A percentile compares a stretch with the other conserved stretches of the same genome.
phyloP scores from a whole-genome alignment of 2,797 vertebrate species.

The Hozukius guyotensis region DNA sequence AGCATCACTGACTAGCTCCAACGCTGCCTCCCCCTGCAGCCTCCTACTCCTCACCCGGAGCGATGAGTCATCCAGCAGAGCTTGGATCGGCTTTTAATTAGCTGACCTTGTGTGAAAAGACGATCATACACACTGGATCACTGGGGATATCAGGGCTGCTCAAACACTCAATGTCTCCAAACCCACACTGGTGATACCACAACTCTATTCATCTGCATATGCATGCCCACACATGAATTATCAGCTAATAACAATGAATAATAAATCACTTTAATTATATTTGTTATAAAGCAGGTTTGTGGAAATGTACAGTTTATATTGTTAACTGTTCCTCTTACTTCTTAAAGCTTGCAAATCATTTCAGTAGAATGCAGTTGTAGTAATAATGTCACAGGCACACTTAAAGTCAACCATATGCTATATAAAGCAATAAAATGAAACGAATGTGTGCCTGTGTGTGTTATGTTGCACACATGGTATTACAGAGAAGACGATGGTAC shows the following conservation, averaged over 20 bases:
- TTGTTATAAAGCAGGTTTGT: neutral
- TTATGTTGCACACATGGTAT: neutral
- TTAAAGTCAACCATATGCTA: neutral
- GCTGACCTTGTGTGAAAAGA: slow-evolving; percentile 65
- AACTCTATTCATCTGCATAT: neutral
- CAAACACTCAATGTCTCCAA: slow-evolving; percentile 10
- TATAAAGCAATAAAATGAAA: neutral
- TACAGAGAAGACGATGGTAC: neutral
- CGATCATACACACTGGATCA: slow-evolving; percentile 37
- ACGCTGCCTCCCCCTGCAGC: neutral
- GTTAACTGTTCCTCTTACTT: neutral
- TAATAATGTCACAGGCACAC: neutral
- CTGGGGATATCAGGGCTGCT: slow-evolving; percentile 1
- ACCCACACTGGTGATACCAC: neutral
- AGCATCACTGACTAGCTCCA: slow-evolving; percentile 15
- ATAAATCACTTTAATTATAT: neutral
- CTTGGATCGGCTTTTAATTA: slow-evolving; percentile 73
- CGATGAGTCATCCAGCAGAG: slow-evolving; percentile 70
- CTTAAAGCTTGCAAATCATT: neutral
- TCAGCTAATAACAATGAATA: neutral
- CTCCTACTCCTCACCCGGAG: slow-evolving; percentile 42
- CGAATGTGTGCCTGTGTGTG: neutral
- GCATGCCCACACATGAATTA: neutral
- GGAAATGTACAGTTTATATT: neutral
- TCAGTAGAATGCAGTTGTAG: neutral